Conservation (phyloP, 2,797 vertebrate species). For the Enteromius radiatus region DNA sequence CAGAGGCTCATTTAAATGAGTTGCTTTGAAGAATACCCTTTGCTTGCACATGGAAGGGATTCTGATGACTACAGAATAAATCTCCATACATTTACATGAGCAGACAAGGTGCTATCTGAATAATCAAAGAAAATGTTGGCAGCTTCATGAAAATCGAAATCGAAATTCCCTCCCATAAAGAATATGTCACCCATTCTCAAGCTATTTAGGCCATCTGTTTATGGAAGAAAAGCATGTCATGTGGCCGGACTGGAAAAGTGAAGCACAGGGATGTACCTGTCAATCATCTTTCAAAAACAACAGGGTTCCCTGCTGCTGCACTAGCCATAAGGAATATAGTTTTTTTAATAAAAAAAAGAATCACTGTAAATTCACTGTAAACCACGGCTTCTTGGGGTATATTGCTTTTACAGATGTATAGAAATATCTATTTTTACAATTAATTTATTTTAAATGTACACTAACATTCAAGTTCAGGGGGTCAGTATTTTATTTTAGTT, state of each 20-base stretch:
- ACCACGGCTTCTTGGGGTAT: too few species aligned
- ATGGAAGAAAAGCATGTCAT: conserved; percentile 46
- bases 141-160: conserved; percentile 77
- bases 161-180: conserved; percentile 65
- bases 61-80: conserved; percentile 78
- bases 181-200: conserved; percentile 52
- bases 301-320: background rate
- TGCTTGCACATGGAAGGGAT: conserved; percentile 68
- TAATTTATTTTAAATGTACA: background rate
- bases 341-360: too few species aligned
- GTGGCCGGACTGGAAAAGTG: conserved; percentile 24
- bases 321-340: background rate
- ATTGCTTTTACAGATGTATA: background rate
- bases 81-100: conserved; percentile 78
- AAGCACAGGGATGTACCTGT: conserved; percentile 26
- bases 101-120: conserved; percentile 62
- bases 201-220: conserved; percentile 58
- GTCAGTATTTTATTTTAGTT: background rate
- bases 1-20: conserved; percentile 74
- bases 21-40: conserved; percentile 74
- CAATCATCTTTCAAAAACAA: conserved; percentile 28
- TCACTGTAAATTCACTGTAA: too few species aligned
- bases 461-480: background rate
- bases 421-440: background rate
- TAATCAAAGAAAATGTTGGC: conserved; percentile 70